Conservation (phyloP, 2,113 vertebrate species). For the Calypte anna region DNA sequence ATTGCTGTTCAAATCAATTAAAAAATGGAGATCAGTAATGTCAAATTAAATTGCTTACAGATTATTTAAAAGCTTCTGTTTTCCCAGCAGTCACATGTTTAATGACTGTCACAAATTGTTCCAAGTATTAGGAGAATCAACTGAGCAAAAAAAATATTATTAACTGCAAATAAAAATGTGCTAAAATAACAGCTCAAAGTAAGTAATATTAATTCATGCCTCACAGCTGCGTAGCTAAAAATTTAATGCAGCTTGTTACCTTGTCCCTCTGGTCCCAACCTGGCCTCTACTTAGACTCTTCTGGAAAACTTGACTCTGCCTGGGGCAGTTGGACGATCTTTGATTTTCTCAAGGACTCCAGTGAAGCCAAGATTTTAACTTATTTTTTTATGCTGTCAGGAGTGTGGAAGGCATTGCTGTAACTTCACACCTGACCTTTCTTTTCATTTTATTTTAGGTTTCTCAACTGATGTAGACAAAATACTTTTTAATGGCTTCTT, state of each 20-base stretch:
- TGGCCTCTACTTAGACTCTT: not conserved
- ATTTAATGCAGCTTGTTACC: not conserved
- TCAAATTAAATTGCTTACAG: constrained; percentile 23
- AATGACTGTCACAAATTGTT: not conserved
- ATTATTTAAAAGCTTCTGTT: constrained; percentile 29
- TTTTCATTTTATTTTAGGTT: not conserved
- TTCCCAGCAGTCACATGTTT: constrained; percentile 18
- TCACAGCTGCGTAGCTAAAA: not conserved
- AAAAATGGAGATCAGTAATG: constrained; percentile 9
- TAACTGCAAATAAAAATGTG: not conserved
- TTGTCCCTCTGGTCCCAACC: not conserved
- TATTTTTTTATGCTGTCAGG: not conserved
- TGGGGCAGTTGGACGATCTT: not conserved
- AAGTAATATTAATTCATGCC: not conserved
- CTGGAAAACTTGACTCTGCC: not conserved
- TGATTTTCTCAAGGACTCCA: not conserved
- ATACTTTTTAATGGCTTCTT: not conserved
- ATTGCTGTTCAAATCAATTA: constrained; percentile 41
- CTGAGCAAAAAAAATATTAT: not conserved
- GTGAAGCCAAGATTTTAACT: not conserved
- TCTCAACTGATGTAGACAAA: not conserved
- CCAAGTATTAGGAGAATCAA: not conserved
- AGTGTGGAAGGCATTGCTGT: not conserved
- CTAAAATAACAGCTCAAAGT: not conserved
- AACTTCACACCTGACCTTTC: not conserved